Base-by-base conservation (phyloP, 2,113 vertebrate genomes). In the Scolopax mira region DNA sequence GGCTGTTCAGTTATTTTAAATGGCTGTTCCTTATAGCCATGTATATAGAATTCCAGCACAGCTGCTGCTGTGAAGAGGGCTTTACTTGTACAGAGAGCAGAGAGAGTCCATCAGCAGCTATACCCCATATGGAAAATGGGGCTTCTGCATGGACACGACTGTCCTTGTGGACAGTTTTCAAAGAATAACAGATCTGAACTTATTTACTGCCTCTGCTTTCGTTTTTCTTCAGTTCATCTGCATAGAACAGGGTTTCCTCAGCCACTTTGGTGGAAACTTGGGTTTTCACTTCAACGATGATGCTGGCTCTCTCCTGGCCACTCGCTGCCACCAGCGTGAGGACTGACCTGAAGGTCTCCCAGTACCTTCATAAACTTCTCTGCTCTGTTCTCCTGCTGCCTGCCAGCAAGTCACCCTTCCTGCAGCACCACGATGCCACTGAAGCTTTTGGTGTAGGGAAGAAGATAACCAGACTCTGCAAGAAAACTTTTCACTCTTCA, bases 271-370 rank as follows among this genome's bases (percentile, higher is more conserved):
- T 60, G 52, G 57, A 75, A 21, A 57, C 33, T 18, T 49, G 78
- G 21, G 31, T 62, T 71, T 54, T 57, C 85, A 75, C 12, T 57
- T 25, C 25, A 21, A 0, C 0, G 1, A 18, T 10, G 61, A 41
- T 7, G 31, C 27, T 24, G n/a, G 28, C 28, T 9, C 30, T 79
- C 49, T 89, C n/a, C 55, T 61, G 42, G 35, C 13, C 39, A 13
- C 39, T 58, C 41, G 31, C 49, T 79, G 85, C 66, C 35, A 18
- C 24, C 55, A 33, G 8, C 1, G 1, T 18, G 24, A 51, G 46
- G 69, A 54, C 31, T 30, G 25, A 51, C 55, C 54, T 4, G 0
- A 13, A 74, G 52, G 18, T 33, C 55, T 78, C 57, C 7, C 11
- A 25, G 65, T 64, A 44, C 33, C 46, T 48, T 25, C 52, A 31